These are phyloP conservation scores for Flexamia atlantica DNA, from an alignment of 2,888 invertebrate genomes.

Conservation along the genomic window DNA sequence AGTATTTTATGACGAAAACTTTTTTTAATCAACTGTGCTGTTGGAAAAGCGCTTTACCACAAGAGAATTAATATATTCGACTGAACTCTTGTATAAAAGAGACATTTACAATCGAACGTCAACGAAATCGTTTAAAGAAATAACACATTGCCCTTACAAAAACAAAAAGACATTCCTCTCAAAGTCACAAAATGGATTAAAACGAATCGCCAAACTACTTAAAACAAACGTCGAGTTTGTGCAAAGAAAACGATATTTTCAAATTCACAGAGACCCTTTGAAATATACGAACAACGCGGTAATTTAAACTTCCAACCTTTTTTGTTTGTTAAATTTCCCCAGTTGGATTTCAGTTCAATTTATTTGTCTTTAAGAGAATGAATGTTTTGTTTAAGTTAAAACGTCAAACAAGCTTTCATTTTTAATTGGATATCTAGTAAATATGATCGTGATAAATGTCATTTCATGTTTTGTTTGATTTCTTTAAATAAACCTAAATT, in stretches of 20 bases:
- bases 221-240: conserved; percentile 12
- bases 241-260: conserved; percentile 11
- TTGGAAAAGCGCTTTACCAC: not conserved
- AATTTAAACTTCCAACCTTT: conserved; percentile 20
- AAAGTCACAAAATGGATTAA: not conserved
- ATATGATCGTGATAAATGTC: too few relatives aligned
- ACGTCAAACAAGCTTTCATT: not conserved
- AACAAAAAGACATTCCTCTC: not conserved
- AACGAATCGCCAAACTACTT: not conserved
- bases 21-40: too few relatives aligned
- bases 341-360: not conserved
- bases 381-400: conserved; percentile 5
- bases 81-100: not conserved
- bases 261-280: conserved; percentile 20
- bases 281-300: conserved; percentile 4
- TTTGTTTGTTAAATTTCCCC: conserved; percentile 12
- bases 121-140: not conserved
- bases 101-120: not conserved
- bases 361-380: not conserved
- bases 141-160: not conserved
- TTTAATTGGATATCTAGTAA: not conserved
- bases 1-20: too few relatives aligned
- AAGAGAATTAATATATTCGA: not conserved
- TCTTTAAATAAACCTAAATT: too few relatives aligned
- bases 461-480: too few relatives aligned